Evolutionary conservation across 2,888 invertebrate genomes (phyloP), one percentile per base, ranked within the genome.

Genomic region (Drosophila nr. medialis): DNA sequence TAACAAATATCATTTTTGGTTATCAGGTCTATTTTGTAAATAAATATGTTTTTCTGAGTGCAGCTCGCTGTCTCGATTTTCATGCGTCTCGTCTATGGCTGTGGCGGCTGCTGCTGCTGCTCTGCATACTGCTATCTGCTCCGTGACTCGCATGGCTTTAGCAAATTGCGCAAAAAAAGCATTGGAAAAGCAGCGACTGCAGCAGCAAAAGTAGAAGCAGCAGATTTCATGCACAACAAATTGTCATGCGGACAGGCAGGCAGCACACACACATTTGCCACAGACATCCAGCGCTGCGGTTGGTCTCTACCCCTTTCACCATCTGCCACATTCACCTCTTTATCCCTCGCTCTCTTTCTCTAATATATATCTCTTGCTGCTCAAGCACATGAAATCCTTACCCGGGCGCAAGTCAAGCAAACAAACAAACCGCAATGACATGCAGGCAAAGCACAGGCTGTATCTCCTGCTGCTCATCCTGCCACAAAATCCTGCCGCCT

Each of bases 381-480:
- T 86, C 83, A 86, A 86, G 84, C 87, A 83, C 83, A 87, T 87
- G 86, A 86, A 87, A 87, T 86, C 86, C 86, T 86, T 87, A 85
- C 86, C 85, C 83, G 62, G 80, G 83, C 85, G 85, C 85, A 86
- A 85, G 87, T 83, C 87, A 87, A 87, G 86, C 86, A 85, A 86
- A 87, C 87, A 85, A 85, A 85, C 85, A 85, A 85, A 85, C 85
- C 85, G 85, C 85, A 85, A 85, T 85, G 85, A 87, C 86, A 86
- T 83, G 87, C 87, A 86, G 82, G 72, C 79, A 80, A 74, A 66
- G 74, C 66, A 74, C 66, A 75, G 62, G 72, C 81, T 55, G 36
- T 61, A 78, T 62, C 78, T 72, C 61, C 75, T 69, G 63, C 78
- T 66, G 75, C 75, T 65, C 58, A 66, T 60, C 55, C 71, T 64